Percentiles rank a stretch among this genome's conserved stretches.
Conservation (phyloP, 2,113 vertebrate genomes). For the Rhipidura dahli region DNA sequence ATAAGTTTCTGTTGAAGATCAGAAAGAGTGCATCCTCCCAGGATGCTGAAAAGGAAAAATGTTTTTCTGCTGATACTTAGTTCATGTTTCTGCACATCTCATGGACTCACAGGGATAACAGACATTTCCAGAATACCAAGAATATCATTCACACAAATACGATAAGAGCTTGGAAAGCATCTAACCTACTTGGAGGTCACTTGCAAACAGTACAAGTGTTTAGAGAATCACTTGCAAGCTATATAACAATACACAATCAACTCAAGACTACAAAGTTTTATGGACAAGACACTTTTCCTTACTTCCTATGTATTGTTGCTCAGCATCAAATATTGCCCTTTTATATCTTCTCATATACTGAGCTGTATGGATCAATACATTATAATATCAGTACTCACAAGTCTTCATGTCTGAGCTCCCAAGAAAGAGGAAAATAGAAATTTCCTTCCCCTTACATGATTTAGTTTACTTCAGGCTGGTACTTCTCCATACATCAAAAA, state of each 20-base stretch:
- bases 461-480: not conserved
- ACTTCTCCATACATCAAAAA: not conserved
- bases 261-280: not conserved
- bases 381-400: not conserved
- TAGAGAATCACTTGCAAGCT: not conserved
- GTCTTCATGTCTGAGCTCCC: not conserved
- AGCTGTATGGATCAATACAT: not conserved
- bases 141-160: not conserved
- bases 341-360: not conserved
- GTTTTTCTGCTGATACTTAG: not conserved
- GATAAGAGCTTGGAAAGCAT: not conserved
- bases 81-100: not conserved
- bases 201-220: not conserved
- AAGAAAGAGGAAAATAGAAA: not conserved
- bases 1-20: not conserved
- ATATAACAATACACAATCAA: not conserved
- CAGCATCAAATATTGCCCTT: not conserved
- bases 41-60: not conserved
- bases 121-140: not conserved
- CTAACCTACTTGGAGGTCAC: not conserved
- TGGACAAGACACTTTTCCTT: not conserved
- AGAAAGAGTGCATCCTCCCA: not conserved
- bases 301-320: not conserved
- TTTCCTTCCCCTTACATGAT: not conserved
- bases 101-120: not conserved